phyloP scores from a whole-genome alignment of 2,888 invertebrate genomes.

The Apoderus coryli region DNA sequence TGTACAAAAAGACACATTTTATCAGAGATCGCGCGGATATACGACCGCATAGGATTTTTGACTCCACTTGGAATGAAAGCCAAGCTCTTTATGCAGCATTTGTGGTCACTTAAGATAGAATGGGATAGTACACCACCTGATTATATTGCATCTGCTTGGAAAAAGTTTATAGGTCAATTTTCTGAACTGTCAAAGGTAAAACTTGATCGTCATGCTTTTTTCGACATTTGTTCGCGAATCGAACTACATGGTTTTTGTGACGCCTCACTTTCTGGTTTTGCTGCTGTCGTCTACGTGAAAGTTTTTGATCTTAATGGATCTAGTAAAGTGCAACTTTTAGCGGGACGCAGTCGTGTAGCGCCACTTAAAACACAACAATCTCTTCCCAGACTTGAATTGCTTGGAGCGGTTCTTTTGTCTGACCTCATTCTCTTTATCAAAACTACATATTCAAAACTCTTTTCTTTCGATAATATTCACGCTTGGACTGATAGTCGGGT shows the following conservation, averaged over 20 bases:
- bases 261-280: constrained; percentile 3
- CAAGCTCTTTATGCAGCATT: constrained; percentile 7
- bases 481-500: no score
- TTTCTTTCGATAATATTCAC: no score
- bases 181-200: background rate
- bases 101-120: constrained; percentile 4
- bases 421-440: no score
- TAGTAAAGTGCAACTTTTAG: no score
- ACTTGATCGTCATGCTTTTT: background rate
- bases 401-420: no score
- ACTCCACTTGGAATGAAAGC: background rate
- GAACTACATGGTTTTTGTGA: constrained; percentile 9
- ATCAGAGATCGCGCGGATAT: constrained; percentile 8
- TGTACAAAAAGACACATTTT: constrained; percentile 9
- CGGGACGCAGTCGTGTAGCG: no score
- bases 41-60: constrained; percentile 7
- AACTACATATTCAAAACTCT: no score
- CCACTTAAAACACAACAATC: no score
- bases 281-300: constrained; percentile 6
- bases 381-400: no score
- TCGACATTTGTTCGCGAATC: background rate
- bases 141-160: background rate
- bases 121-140: constrained; percentile 7
- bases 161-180: constrained; percentile 5
- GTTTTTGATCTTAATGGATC: no score